Conservation (phyloP, 2,888 invertebrate genomes). For the Halocaridina rubra region DNA sequence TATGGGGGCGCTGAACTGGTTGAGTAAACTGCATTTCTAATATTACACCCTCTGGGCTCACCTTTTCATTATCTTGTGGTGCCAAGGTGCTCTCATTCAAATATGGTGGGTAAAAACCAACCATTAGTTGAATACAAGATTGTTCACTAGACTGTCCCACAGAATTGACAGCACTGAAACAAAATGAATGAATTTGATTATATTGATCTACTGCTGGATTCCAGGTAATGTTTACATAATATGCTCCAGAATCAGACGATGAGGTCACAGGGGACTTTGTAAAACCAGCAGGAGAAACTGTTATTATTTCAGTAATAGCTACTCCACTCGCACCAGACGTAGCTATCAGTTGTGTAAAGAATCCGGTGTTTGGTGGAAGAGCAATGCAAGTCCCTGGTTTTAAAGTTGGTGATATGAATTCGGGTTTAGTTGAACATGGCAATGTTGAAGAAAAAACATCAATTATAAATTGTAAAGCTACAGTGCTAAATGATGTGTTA, state of each 20-base stretch:
- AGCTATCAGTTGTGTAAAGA: neutral
- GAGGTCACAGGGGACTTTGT: neutral
- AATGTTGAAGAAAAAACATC: neutral
- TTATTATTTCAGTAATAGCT: neutral
- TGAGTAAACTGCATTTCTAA: no score
- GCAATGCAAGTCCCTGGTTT: neutral
- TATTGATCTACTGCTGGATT: neutral
- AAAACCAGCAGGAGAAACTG: neutral
- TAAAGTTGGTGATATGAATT: neutral
- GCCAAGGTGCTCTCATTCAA: no score
- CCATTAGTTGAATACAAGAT: neutral
- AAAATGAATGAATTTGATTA: neutral
- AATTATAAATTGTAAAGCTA: neutral
- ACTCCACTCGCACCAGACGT: neutral
- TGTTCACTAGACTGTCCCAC: neutral
- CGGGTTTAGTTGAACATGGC: neutral
- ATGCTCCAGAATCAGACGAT: neutral
- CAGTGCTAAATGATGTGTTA: neutral
- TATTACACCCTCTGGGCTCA: no score
- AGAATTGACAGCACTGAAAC: neutral
- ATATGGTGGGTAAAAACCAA: neutral
- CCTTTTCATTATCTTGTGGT: no score
- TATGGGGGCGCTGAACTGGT: no score
- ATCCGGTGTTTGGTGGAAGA: neutral
- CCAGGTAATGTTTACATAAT: neutral